phyloP scores from a whole-genome alignment of 1,140 invertebrate species.

The Nasonia giraulti region DNA sequence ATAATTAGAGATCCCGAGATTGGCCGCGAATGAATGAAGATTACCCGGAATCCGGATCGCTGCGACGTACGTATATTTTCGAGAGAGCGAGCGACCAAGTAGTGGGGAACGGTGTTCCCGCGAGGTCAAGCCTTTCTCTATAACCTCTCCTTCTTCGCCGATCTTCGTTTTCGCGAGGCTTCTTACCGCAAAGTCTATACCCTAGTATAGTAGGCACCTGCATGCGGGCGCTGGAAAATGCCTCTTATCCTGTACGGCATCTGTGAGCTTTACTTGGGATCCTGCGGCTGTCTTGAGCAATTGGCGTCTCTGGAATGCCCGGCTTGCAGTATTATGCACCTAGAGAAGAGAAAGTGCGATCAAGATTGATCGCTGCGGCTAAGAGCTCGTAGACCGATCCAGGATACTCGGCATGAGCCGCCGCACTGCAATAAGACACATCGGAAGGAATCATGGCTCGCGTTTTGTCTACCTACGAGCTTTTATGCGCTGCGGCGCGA shows the following conservation, averaged over 20 bases:
- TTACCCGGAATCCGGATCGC: constrained; percentile 29
- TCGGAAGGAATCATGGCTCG: no score
- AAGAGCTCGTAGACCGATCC: neutral
- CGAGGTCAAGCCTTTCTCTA: neutral
- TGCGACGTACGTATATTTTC: neutral
- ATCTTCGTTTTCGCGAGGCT: neutral
- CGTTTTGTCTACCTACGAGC: no score
- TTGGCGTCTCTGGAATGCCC: neutral
- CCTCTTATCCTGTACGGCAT: neutral
- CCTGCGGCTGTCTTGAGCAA: neutral
- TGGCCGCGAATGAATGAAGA: constrained; percentile 41
- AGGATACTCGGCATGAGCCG: neutral
- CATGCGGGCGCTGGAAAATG: neutral
- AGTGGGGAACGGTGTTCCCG: neutral
- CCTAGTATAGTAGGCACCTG: neutral
- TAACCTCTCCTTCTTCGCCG: neutral
- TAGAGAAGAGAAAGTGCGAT: neutral
- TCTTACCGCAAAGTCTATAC: neutral
- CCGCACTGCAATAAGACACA: neutral
- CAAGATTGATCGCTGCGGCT: constrained; percentile 4
- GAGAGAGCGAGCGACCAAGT: neutral
- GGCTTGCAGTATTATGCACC: neutral
- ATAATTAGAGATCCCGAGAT: constrained; percentile 40
- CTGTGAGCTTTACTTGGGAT: neutral
- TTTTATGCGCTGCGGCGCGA: no score